Evolutionary conservation across 1,140 invertebrate genomes (phyloP).

Genomic region (Drosophila teissieri): DNA sequence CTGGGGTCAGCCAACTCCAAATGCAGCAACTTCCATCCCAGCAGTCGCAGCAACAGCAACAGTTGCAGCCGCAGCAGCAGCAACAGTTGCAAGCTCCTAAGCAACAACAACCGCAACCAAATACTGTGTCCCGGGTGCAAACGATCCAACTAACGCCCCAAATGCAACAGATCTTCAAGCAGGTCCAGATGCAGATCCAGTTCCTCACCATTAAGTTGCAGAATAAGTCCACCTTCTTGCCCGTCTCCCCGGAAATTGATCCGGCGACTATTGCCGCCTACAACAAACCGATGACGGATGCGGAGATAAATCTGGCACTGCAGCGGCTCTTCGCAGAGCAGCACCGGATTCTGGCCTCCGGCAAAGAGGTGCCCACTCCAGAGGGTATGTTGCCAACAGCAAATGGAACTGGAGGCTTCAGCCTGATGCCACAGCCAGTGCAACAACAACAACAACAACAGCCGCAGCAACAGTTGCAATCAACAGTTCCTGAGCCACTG

Average conservation of each 20-base stretch:
- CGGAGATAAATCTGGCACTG: slow-evolving; percentile 85
- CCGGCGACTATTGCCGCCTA: slow-evolving; percentile 66
- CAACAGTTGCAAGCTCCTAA: slow-evolving; percentile 33
- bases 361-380: slow-evolving; percentile 87
- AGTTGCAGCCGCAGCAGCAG: slow-evolving; percentile 52
- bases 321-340: slow-evolving; percentile 87
- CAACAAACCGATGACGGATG: slow-evolving; percentile 82
- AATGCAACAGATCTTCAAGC: slow-evolving; percentile 87
- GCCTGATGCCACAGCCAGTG: slow-evolving; percentile 66
- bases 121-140: slow-evolving; percentile 85
- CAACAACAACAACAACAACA: slow-evolving; percentile 51
- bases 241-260: slow-evolving; percentile 71
- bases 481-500: slow-evolving; percentile 26
- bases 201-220: slow-evolving; percentile 85
- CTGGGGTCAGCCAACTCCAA: slow-evolving; percentile 46
- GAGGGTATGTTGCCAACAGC: slow-evolving; percentile 72
- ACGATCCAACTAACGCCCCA: slow-evolving; percentile 87
- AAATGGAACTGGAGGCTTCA: slow-evolving; percentile 57
- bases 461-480: slow-evolving; percentile 38
- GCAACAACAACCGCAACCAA: slow-evolving; percentile 52
- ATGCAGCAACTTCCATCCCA: slow-evolving; percentile 19
- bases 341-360: slow-evolving; percentile 87
- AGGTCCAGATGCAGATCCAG: slow-evolving; percentile 87
- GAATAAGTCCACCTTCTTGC: slow-evolving; percentile 68
- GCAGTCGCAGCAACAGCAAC: slow-evolving; percentile 29